Percentiles rank a stretch among this genome's conserved stretches.
Conservation (phyloP, 1,140 invertebrate genomes). For the Solenopsis invicta region DNA sequence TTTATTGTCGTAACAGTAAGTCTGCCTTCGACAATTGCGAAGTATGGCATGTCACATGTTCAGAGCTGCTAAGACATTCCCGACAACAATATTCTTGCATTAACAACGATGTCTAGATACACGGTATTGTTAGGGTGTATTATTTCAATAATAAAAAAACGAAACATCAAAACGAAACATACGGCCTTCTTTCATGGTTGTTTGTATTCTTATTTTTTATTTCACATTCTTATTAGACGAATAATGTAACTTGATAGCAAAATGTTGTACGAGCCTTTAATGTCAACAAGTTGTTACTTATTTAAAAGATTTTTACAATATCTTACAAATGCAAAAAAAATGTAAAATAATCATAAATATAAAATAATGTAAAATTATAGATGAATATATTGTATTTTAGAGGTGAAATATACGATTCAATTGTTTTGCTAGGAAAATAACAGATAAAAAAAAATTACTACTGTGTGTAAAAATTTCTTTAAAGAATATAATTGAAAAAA, state of each 20-base stretch:
- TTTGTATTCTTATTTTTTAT: conserved; percentile 4
- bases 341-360: not conserved
- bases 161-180: conserved; percentile 1
- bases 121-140: not conserved
- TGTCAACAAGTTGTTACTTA: conserved; percentile 11
- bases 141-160: conserved; percentile 39
- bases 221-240: conserved; percentile 11
- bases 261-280: not conserved
- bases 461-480: not conserved
- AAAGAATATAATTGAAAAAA: not conserved
- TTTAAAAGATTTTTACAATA: not conserved
- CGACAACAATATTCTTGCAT: conserved; percentile 28
- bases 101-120: conserved; percentile 41
- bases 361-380: conserved; percentile 16
- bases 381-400: not conserved
- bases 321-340: not conserved
- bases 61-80: not conserved
- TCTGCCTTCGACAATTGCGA: not conserved
- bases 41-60: not conserved
- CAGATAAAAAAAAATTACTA: not conserved
- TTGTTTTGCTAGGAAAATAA: not conserved
- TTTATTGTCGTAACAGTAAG: not conserved
- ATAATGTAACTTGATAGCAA: not conserved
- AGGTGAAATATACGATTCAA: not conserved
- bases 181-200: not conserved